Base-by-base conservation (phyloP, 2,888 invertebrate genomes). In the Tetranychus piercei region DNA sequence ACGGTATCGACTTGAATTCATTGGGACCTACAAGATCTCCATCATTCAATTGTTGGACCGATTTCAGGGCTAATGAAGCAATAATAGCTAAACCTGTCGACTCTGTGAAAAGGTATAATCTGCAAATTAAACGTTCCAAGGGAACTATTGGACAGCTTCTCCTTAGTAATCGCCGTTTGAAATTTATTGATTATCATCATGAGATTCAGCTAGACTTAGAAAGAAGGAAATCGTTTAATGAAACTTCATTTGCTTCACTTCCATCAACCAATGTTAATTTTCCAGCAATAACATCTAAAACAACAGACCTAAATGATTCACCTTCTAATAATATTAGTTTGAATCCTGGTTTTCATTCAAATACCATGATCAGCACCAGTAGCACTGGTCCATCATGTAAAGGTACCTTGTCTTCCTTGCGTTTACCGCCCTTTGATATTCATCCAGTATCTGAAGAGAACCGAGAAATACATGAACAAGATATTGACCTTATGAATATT, bases 121-220 rank as follows among this genome's bases (percentile, higher is more conserved):
- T 73, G 3, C 18, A 73, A n/a, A 20, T 18, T 18, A 55, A 73
- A 55, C 73, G 73, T 15, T 23, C 73, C 8, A 73, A 44, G 6
- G 73, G 73, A 22, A 64, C 73, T 7, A n/a, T 64, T 55, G 73
- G 73, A n/a, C 73, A 64, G 55, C 20, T 73, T 15, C 15, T 64
- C 8, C 43, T 73, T 8, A 73, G 43, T 44, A 55, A 64, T 64
- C 15, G 22, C 8, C n/a, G 73, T 8, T 45, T 73, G 15, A 45
- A 55, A 22, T 73, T 73, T 45, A 34, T 55, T 73, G n/a, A n/a
- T 64, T 73, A 73, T 73, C 55, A n/a, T 22, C 71, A 73, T 11
- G 71, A 71, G 23, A 55, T 55, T 55, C 55, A 55, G 15, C 55
- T 55, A 15, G 55, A 15, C 55, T 15, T 55, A 15, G 55, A 55